Percentiles rank a stretch among this genome's conserved stretches.
Evolutionary conservation across 2,797 vertebrate species (phyloP).

Genomic region (Neosilurus hyrtlii): DNA sequence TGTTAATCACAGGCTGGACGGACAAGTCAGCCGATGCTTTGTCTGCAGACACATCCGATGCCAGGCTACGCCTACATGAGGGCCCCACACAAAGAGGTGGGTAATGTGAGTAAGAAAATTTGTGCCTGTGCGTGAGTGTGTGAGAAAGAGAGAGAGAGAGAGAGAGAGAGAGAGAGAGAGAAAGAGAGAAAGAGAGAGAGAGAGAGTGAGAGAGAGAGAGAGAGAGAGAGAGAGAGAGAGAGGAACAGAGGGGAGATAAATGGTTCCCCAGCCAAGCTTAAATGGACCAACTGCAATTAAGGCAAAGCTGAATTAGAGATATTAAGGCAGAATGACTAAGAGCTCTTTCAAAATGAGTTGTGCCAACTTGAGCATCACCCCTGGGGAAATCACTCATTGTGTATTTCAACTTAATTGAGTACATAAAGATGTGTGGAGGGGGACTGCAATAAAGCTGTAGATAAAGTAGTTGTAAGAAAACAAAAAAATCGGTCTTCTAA

Average conservation of each 20-base stretch:
- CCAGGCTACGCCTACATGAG: constrained; percentile 42
- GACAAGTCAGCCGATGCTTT: constrained; percentile 11
- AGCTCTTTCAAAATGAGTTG: constrained; percentile 52
- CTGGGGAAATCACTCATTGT: constrained; percentile 51
- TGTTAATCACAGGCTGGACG: constrained; percentile 38
- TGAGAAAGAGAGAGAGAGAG: not conserved
- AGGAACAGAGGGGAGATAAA: constrained; percentile 44
- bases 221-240: not conserved
- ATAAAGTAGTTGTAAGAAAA: constrained; percentile 46
- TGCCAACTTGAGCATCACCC: constrained; percentile 45
- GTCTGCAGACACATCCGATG: constrained; percentile 42
- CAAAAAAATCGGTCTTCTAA: constrained; percentile 24
- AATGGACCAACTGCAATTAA: constrained; percentile 54
- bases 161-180: too few relatives aligned
- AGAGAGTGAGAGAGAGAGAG: constrained; percentile 1
- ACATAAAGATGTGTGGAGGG: constrained; percentile 47
- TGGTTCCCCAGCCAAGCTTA: constrained; percentile 48
- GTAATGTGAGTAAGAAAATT: constrained; percentile 15
- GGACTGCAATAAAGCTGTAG: constrained; percentile 42
- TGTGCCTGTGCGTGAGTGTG: constrained; percentile 39
- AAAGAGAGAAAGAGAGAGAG: too few relatives aligned
- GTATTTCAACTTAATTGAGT: constrained; percentile 56
- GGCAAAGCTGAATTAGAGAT: constrained; percentile 53
- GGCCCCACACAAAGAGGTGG: constrained; percentile 30
- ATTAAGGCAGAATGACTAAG: constrained; percentile 55